Base-by-base conservation (phyloP, 2,113 vertebrate genomes). In the Eonycteris spelaea region DNA sequence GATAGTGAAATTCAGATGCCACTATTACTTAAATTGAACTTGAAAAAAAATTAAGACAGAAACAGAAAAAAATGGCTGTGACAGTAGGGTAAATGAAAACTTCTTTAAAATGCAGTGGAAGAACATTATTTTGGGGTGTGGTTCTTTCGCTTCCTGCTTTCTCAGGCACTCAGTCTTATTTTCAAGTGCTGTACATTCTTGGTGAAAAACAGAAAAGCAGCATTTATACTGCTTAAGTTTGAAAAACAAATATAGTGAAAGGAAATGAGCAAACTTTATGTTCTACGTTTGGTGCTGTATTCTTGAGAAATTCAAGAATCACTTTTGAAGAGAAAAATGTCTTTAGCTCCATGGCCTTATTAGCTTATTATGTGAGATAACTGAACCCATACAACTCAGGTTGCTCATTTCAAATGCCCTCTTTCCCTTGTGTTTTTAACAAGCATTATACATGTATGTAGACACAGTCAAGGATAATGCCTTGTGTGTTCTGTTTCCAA, bases 251-350 rank as follows among this genome's bases (percentile, higher is more conserved):
- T 19, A 48, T 28, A 65, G 2, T 71, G 21, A 75, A 94, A 89
- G 63, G 10, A 75, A 89, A 93, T 67, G 15, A 77, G 3, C 16
- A 84, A 79, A 53, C 5, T 65, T 48, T 77, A 38, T 9, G 33
- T 65, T 93, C 16, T 91, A 7, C 43, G 15, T 74, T 65, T 75
- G 30, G 79, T 73, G 35, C 15, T 87, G 5, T n/a, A 38, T 75
- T 92, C n/a, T 84, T 92, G 40, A 89, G 79, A 63, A 96, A 85
- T 84, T 82, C 18, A 67, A 73, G 28, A 89, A 78, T 65, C 26
- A 5, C 8, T 82, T 35, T 78, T 91, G 28, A 86, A 77, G 57
- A 92, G 65, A 89, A 85, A 87, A 48, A 18, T 84, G 10, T 59
- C 21, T 73, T 68, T 40, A 30, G 7, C 53, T 79, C 9, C 19